Evolutionary conservation across 2,888 invertebrate species (phyloP), one percentile per base, ranked within the genome.

Genomic region (Tricholauxania praeusta): DNA sequence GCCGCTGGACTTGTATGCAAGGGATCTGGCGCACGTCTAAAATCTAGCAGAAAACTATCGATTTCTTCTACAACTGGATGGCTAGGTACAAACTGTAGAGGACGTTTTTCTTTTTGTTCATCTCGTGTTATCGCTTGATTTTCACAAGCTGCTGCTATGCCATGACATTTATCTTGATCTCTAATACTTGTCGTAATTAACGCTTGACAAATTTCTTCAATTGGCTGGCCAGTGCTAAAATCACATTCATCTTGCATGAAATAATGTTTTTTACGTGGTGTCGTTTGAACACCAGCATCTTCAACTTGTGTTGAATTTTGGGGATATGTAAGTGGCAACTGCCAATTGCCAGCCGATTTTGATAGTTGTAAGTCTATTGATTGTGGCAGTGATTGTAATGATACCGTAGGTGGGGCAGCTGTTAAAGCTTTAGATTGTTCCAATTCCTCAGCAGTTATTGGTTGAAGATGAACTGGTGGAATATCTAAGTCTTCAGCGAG

Each of bases 211-310:
- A 84, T 74, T 3, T 80, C 84, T 75, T 84, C 85, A 12, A 83
- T 74, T 2, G 84, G 84, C 64, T 80, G 81, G 1, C 83, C 85
- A 48, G 76, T 63, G 14, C 75, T 75, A 66, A 78, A 83, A 60
- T 81, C 79, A 22, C 73, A 22, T 28, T 75, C 73, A 52, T 79
- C 71, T 15, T 72, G 72, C 7, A 79, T 74, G 28, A 80, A 79
- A 74, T 81, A 82, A 2, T 80, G 59, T 69, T 80, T 80, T 64
- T 82, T 81, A 8, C 72, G 71, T 4, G 84, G 82, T 7, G 81
- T 82, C 1, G 85, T 84, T 74, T 86, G 86, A 3, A 84, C 83
- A 65, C 81, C 78, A 39, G 78, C 79, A 69, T 85, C 81, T 79
- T 82, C 83, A 15, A 82, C 71, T 47, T 77, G 75, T 8, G 77